These are phyloP conservation scores for Ascaphus truei DNA, from an alignment of 2,113 vertebrate species.

Conservation along the genomic window DNA sequence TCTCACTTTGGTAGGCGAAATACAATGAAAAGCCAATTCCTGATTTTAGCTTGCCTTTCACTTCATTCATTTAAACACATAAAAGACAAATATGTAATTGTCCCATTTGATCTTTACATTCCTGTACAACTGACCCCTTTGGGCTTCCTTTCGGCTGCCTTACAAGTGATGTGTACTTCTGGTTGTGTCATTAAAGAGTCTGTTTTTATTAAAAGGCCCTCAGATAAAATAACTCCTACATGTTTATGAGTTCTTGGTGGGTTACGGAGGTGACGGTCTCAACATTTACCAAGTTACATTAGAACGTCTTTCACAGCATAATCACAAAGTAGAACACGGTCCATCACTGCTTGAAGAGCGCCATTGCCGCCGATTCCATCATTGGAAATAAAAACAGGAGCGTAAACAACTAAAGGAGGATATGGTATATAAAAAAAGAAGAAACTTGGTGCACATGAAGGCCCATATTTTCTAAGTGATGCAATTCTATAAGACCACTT, in stretches of 20 bases:
- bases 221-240: constrained; percentile 20
- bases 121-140: background rate
- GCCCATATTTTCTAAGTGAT: too few species aligned
- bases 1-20: too few species aligned
- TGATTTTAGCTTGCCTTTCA: background rate
- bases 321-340: too few species aligned
- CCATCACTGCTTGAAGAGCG: too few species aligned
- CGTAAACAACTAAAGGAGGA: too few species aligned
- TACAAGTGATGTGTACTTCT: background rate
- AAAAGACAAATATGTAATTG: constrained; percentile 14
- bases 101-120: constrained; percentile 10
- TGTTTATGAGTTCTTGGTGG: constrained; percentile 1
- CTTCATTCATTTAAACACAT: background rate
- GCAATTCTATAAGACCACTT: too few species aligned
- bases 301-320: background rate
- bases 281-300: background rate
- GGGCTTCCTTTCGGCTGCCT: background rate
- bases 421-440: too few species aligned
- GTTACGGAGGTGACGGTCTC: constrained; percentile 1
- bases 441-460: too few species aligned
- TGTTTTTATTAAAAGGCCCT: constrained; percentile 19
- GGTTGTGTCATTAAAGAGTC: background rate
- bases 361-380: too few species aligned
- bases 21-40: too few species aligned
- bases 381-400: too few species aligned